Base-by-base conservation (phyloP, 1,140 invertebrate genomes). In the Drosophila littoralis region DNA sequence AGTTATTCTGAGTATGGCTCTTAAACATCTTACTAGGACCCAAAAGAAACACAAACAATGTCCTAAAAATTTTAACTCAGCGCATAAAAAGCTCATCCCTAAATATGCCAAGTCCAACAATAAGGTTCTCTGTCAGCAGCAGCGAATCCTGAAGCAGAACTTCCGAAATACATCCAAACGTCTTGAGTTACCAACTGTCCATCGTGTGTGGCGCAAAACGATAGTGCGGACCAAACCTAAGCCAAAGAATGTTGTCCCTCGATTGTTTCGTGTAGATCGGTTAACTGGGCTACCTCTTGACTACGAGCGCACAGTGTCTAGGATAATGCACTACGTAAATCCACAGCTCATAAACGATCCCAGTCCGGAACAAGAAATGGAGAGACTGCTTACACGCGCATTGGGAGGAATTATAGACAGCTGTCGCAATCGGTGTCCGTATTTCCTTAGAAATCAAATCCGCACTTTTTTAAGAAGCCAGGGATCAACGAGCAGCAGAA, bases 301-400 rank as follows among this genome's bases (percentile, higher is more conserved):
- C 33, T 86, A 86, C n/a, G 82, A 86, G 40, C 68, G 42, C 3
- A 86, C 63, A 0, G 82, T 88, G 8, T 58, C 86, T 1, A 51
- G 32, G 7, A 76, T 86, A 5, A 86, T 86, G 82, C 54, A 63
- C 45, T 83, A 88, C 12, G 82, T 86, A 1, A 86, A 86, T 51
- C 82, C 82, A 0, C 64, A 79, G 8, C 43, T 76, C 12, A 9
- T 6, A 0, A 13, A 13, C 0, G 50, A 28, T 9, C 68, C 40
- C 5, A 43, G 40, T 10, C 10, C 64, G 2, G 79, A 88, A 7
- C 36, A 60, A 17, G 1, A 61, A 7, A 10, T 77, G n/a, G 65
- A 73, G 42, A 33, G 76, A 2, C 8, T 70, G 28, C n/a, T 86
- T 32, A 35, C 79, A 0, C 33, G 33, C 0, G 58, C 46, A 32